Percentiles rank a stretch among this genome's conserved stretches.
Evolutionary conservation across 2,888 invertebrate genomes (phyloP).

Genomic region (Oscheius sp.): DNA sequence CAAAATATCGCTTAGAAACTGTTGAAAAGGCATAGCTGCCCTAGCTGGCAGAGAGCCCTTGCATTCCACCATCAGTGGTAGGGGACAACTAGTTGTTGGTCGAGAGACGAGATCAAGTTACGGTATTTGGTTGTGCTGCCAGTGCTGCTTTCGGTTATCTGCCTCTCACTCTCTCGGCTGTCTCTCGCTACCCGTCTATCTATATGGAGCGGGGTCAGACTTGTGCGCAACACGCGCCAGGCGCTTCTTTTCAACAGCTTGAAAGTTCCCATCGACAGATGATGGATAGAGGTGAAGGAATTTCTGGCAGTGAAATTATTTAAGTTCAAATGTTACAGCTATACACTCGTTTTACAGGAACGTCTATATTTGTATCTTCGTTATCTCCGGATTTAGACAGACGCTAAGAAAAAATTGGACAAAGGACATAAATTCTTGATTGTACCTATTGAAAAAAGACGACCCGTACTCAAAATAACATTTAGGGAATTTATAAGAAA

Average conservation of each 20-base stretch:
- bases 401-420: background rate
- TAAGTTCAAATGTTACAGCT: background rate
- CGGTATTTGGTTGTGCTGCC: constrained; percentile 28
- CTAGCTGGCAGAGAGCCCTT: constrained; percentile 9
- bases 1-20: constrained; percentile 3
- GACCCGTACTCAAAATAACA: too few relatives aligned
- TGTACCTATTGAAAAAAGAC: too few relatives aligned
- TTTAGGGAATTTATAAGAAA: too few relatives aligned
- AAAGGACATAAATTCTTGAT: background rate
- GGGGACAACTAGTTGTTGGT: too few relatives aligned
- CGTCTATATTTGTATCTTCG: too few relatives aligned
- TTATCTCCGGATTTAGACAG: background rate
- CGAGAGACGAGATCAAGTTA: constrained; percentile 23
- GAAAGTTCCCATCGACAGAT: background rate
- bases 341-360: too few relatives aligned
- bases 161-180: constrained; percentile 3
- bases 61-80: constrained; percentile 7
- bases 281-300: too few relatives aligned
- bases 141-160: constrained; percentile 29
- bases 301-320: background rate
- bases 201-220: constrained; percentile 33
- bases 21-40: background rate
- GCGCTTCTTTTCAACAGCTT: background rate
- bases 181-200: constrained; percentile 7
- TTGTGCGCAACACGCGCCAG: background rate